A percentile compares a stretch with the other conserved stretches of the same genome.
Conservation (phyloP, 2,113 vertebrate genomes). For the Muntiacus reevesi region DNA sequence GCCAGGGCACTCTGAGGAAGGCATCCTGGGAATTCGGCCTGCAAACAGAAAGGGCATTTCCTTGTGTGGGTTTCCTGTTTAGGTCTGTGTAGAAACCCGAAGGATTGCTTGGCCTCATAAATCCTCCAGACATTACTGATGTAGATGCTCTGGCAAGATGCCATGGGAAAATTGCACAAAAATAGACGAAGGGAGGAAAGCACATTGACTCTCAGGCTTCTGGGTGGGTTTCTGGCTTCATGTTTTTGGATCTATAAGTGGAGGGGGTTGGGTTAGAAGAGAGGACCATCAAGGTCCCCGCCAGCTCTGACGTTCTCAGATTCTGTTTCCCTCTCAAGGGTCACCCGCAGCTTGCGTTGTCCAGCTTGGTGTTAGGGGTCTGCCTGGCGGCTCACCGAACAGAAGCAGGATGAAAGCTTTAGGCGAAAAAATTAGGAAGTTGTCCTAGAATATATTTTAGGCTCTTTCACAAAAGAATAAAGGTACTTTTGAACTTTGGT, state of each 20-base stretch:
- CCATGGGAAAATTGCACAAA: slow-evolving; percentile 66
- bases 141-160: slow-evolving; percentile 52
- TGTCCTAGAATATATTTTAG: background rate
- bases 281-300: background rate
- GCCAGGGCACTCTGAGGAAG: slow-evolving; percentile 41
- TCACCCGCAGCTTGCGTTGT: fast-evolving
- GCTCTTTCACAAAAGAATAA: slow-evolving; percentile 37
- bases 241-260: background rate
- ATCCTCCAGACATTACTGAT: slow-evolving; percentile 65
- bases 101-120: slow-evolving; percentile 60
- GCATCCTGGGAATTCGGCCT: slow-evolving; percentile 71
- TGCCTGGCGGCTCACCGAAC: background rate
- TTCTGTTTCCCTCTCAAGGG: background rate
- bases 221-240: slow-evolving; percentile 40
- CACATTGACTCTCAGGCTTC: background rate
- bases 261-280: background rate
- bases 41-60: slow-evolving; percentile 72
- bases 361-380: background rate
- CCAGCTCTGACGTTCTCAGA: background rate
- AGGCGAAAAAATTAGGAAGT: background rate
- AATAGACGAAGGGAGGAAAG: slow-evolving; percentile 32
- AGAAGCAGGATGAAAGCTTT: background rate
- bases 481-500: slow-evolving; percentile 42
- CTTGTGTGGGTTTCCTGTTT: slow-evolving; percentile 75
- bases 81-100: slow-evolving; percentile 58